These are phyloP conservation scores for Thunnus albacares DNA, from an alignment of 2,797 vertebrate species.

Conservation along the genomic window DNA sequence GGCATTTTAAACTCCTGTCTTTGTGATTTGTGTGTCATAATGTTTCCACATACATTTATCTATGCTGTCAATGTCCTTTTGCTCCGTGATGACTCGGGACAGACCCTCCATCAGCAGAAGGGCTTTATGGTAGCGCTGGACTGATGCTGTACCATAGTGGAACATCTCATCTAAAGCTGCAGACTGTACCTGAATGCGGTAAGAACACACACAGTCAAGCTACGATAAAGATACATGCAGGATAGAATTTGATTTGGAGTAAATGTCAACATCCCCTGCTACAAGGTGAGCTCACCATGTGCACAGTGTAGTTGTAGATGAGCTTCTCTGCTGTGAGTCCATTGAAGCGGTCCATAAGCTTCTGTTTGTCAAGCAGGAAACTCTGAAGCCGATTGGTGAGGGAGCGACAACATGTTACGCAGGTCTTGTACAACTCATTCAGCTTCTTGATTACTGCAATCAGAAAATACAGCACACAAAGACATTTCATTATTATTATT, in stretches of 20 bases:
- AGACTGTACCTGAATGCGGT: slow-evolving; percentile 89
- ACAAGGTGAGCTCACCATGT: slow-evolving; percentile 87
- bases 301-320: slow-evolving; percentile 94
- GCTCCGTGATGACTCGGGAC: slow-evolving; percentile 90
- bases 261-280: background rate
- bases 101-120: slow-evolving; percentile 96
- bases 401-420: slow-evolving; percentile 92
- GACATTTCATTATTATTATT: background rate
- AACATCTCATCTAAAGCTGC: slow-evolving; percentile 99
- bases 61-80: slow-evolving; percentile 91
- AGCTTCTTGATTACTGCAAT: slow-evolving; percentile 91
- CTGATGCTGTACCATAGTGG: slow-evolving; percentile 90
- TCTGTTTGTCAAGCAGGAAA: slow-evolving; percentile 96
- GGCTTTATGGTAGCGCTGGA: slow-evolving; percentile 94
- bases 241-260: background rate
- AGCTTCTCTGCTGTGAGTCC: slow-evolving; percentile 95
- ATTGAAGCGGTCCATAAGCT: slow-evolving; percentile 94
- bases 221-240: slow-evolving; percentile 4
- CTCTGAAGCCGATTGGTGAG: slow-evolving; percentile 92
- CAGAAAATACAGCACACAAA: slow-evolving; percentile 30
- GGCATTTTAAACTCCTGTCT: background rate
- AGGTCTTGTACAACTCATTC: slow-evolving; percentile 95
- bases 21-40: slow-evolving; percentile 9
- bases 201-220: slow-evolving; percentile 16
- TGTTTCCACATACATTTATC: slow-evolving; percentile 90